These are phyloP conservation scores for Cromileptes altivelis DNA, from an alignment of 2,113 vertebrate genomes.

Conservation along the genomic window DNA sequence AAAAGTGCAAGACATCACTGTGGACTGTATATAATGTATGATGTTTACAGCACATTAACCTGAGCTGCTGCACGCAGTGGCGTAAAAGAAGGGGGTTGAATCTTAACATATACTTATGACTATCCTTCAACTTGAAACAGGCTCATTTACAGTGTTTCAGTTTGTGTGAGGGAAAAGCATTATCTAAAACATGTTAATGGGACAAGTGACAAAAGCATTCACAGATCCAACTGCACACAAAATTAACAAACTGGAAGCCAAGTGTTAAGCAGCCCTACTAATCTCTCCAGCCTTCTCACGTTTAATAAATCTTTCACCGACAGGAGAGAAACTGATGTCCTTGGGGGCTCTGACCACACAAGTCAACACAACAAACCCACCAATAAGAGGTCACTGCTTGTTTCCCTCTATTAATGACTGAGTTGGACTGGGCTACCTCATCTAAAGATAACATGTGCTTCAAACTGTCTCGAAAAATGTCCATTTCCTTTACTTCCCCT, in stretches of 20 bases:
- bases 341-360: constrained; percentile 36
- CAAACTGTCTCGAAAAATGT: constrained; percentile 3
- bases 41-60: background rate
- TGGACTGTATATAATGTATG: no score
- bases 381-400: background rate
- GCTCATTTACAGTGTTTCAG: background rate
- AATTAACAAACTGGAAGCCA: background rate
- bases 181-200: constrained; percentile 14
- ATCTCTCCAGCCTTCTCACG: background rate
- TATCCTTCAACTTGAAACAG: background rate
- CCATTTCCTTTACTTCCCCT: background rate
- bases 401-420: background rate
- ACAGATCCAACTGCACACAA: background rate
- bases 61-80: background rate
- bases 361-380: constrained; percentile 27
- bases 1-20: background rate
- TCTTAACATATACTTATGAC: no score
- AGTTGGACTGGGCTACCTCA: background rate
- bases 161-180: background rate
- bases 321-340: constrained; percentile 29
- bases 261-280: constrained; percentile 16
- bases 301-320: constrained; percentile 60
- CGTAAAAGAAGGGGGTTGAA: background rate
- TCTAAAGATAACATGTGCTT: background rate
- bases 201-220: background rate